Evolutionary conservation across 2,888 invertebrate species (phyloP).

Genomic region (Ypsolopha scabrella): DNA sequence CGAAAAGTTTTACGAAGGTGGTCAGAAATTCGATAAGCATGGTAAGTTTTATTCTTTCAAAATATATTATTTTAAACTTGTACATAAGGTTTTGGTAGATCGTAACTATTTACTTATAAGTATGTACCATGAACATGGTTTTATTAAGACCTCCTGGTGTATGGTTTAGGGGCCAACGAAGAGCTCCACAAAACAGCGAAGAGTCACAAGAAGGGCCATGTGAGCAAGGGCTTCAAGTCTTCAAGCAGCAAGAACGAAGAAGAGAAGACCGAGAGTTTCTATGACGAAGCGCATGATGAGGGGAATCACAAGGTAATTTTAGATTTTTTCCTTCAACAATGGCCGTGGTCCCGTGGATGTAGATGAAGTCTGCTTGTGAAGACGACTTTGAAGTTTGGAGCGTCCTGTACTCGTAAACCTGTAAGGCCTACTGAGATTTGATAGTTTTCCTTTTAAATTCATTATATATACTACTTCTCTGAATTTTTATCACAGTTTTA

Average conservation of each 20-base stretch:
- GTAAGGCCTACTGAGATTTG: too few relatives aligned
- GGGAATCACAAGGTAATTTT: constrained; percentile 61
- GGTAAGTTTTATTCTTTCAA: constrained; percentile 43
- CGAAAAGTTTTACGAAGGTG: constrained; percentile 71
- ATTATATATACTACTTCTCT: too few relatives aligned
- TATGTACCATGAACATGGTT: too few relatives aligned
- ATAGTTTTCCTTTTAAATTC: too few relatives aligned
- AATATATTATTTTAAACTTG: not conserved
- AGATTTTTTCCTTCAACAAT: too few relatives aligned
- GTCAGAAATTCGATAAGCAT: constrained; percentile 67
- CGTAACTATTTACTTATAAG: too few relatives aligned
- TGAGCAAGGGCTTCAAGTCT: constrained; percentile 75
- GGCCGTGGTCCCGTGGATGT: too few relatives aligned
- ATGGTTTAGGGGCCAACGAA: constrained; percentile 55
- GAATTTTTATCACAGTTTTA: too few relatives aligned
- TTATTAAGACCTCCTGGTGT: too few relatives aligned
- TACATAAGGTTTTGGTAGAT: not conserved
- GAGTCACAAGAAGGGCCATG: constrained; percentile 74
- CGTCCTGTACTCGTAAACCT: too few relatives aligned
- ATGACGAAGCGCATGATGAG: constrained; percentile 75
- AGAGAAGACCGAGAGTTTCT: constrained; percentile 74
- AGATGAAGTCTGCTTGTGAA: too few relatives aligned
- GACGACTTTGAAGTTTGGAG: too few relatives aligned
- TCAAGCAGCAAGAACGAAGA: constrained; percentile 76
- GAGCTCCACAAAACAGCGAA: constrained; percentile 66